Base-by-base conservation (phyloP, 92 coral and sea anemone species). In the Montipora capitata region DNA sequence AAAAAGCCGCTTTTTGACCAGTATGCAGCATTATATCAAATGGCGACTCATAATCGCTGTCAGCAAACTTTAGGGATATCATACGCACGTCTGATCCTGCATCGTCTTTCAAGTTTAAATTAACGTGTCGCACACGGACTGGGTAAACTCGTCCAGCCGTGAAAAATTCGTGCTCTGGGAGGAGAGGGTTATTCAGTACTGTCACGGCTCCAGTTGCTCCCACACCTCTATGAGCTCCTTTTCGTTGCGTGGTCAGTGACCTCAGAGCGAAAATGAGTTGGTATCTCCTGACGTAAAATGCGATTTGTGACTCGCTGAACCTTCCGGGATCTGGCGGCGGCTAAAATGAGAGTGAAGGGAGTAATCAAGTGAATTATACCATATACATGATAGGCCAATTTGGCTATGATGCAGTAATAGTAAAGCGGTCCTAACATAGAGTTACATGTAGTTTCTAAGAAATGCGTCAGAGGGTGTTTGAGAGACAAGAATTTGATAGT, bases 111-210 rank as follows among this genome's bases (percentile, higher is more conserved):
- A 56, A 71, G 35, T 49, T 58, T 0, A 88, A 40, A 75, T 90
- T 92, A 18, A 73, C 81, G 83, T 96, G 98, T 54, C 96, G 96
- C 40, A 96, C 54, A 5, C 98, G 93, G 16, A 87, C 93, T 10
- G 93, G 90, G 49, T 92, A 96, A 51, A 48, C 73, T 16, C 93
- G 90, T 1, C 93, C 99, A 35, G 95, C 84, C 9, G 69, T 69
- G 67, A 96, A 96, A 52, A 94, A 88, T 49, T 92, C 94, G 74
- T 94, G 94, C 13, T 83, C 93, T 14, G 99, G 99, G 79, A 95
- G 94, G 68, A 92, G 86, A 48, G 97, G 99, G 72, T 90, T 67
- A 65, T 68, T 57, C 16, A 96, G 94, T 15, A 95, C 82, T 43
- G 78, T 84, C 15, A 89, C 61, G 2, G 85, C 81, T 5, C 98